Percentiles rank a stretch among this genome's conserved stretches.
phyloP scores from a whole-genome alignment of 2,888 invertebrate species.

The Acholoe squamosa region DNA sequence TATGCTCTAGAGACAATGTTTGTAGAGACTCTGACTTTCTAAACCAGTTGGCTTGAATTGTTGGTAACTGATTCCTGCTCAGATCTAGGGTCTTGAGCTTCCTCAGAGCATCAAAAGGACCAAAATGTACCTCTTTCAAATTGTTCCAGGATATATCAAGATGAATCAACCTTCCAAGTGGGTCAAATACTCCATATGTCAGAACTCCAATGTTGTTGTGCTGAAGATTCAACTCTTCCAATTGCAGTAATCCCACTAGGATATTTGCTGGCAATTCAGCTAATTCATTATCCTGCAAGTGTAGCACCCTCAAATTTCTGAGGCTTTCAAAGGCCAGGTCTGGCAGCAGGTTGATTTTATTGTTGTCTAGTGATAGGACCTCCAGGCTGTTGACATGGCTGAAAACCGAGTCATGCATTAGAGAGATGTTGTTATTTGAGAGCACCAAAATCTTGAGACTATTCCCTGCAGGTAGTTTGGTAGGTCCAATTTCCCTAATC shows the following conservation, averaged over 20 bases:
- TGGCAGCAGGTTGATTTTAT: not conserved
- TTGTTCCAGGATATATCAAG: constrained; percentile 6
- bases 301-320: not conserved
- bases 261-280: constrained; percentile 18
- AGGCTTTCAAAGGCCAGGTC: constrained; percentile 32
- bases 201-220: constrained; percentile 17
- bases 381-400: not conserved
- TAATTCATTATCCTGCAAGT: constrained; percentile 26
- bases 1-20: not conserved
- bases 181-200: constrained; percentile 49
- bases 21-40: not conserved
- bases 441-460: constrained; percentile 16
- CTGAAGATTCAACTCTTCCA: not conserved
- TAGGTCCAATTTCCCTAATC: not conserved
- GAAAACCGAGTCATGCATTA: not conserved
- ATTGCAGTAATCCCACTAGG: not conserved
- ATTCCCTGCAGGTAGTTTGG: not conserved
- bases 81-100: not conserved
- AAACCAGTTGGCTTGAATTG: constrained; percentile 18
- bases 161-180: not conserved
- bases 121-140: not conserved
- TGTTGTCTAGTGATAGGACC: not conserved
- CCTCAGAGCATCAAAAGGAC: constrained; percentile 49
- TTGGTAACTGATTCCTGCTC: not conserved
- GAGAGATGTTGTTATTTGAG: constrained; percentile 39